Evolutionary conservation across 2,113 vertebrate species (phyloP).

Genomic region (Rhinoderma darwinii): DNA sequence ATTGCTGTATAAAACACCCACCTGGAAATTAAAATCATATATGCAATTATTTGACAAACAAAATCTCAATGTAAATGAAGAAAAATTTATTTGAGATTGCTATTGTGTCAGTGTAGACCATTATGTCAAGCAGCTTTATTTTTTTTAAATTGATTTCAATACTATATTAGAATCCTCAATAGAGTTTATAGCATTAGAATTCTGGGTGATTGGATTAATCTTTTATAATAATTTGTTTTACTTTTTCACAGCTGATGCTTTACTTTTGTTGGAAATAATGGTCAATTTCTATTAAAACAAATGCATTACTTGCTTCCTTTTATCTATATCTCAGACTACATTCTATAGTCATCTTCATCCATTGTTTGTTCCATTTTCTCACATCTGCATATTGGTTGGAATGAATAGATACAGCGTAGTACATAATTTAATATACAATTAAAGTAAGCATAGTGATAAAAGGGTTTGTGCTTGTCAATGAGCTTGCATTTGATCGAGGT

Average conservation of each 20-base stretch:
- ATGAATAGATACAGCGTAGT: neutral
- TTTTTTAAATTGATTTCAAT: neutral
- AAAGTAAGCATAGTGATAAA: neutral
- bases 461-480: too few relatives aligned
- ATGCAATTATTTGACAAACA: neutral
- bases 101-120: neutral
- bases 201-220: constrained; percentile 19
- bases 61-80: neutral
- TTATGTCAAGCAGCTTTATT: neutral
- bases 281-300: neutral
- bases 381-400: neutral
- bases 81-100: neutral
- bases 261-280: constrained; percentile 2
- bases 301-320: neutral
- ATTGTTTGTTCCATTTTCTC: neutral
- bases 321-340: neutral
- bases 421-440: neutral
- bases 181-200: neutral
- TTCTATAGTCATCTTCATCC: neutral
- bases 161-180: neutral
- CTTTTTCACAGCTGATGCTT: neutral
- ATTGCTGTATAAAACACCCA: neutral
- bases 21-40: neutral
- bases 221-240: neutral
- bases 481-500: neutral